These are phyloP conservation scores for Cheumatopsyche charites DNA, from an alignment of 1,140 invertebrate genomes.

Conservation along the genomic window DNA sequence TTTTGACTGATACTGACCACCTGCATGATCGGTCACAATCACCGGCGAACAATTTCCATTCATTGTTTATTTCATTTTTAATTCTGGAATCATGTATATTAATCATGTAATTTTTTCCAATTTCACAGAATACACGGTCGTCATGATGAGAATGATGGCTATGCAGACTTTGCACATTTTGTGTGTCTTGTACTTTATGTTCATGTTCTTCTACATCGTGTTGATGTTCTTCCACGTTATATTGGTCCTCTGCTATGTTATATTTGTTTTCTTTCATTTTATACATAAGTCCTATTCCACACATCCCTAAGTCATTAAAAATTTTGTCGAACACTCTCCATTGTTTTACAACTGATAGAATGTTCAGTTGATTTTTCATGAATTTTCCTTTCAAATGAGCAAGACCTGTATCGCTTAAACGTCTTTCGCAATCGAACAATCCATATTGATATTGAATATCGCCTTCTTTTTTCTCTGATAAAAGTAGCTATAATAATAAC, in stretches of 20 bases:
- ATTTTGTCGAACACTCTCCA: slow-evolving; percentile 25
- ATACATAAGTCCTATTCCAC: slow-evolving; percentile 36
- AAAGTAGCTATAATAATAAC: not conserved
- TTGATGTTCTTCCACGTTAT: not conserved
- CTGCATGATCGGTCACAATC: slow-evolving; percentile 11
- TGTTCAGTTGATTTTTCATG: slow-evolving; percentile 24
- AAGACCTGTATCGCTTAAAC: slow-evolving; percentile 27
- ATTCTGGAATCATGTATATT: not conserved
- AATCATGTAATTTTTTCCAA: not conserved
- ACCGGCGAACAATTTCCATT: slow-evolving; percentile 33
- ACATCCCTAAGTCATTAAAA: slow-evolving; percentile 32
- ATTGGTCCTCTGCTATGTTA: not conserved
- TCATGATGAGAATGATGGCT: no score
- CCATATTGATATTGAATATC: slow-evolving; percentile 50
- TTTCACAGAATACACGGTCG: slow-evolving; percentile 19
- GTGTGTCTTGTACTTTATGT: no score
- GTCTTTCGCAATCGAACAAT: slow-evolving; percentile 53
- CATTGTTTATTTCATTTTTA: not conserved
- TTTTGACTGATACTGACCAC: slow-evolving; percentile 39
- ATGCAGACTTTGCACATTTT: no score
- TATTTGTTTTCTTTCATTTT: not conserved
- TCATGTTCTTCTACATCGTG: slow-evolving; percentile 16
- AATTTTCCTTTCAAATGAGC: slow-evolving; percentile 24
- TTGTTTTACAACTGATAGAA: slow-evolving; percentile 26
- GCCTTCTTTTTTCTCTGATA: no score